These are phyloP conservation scores for Pristis pectinata DNA, from an alignment of 2,797 vertebrate genomes.

Conservation along the genomic window DNA sequence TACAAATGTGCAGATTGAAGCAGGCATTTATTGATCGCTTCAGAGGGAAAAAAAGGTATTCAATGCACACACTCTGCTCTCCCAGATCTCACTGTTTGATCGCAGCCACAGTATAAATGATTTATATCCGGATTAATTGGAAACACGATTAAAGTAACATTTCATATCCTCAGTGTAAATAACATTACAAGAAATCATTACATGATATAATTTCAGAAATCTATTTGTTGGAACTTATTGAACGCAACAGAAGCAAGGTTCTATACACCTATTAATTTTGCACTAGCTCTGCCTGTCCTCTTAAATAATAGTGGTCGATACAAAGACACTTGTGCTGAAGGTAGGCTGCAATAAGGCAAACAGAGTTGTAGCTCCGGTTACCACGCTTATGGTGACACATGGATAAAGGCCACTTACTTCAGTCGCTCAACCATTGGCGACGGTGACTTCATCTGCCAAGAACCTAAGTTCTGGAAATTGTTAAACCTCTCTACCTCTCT, in stretches of 20 bases:
- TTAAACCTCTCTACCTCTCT: neutral
- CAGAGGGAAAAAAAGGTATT: neutral
- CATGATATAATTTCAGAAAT: conserved; percentile 7
- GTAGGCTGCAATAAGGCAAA: neutral
- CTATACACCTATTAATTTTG: neutral
- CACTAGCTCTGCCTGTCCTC: neutral
- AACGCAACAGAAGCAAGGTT: neutral
- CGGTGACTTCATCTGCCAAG: neutral
- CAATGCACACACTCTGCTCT: neutral
- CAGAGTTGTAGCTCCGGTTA: neutral
- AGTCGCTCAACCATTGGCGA: neutral
- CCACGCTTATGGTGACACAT: neutral
- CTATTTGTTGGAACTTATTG: conserved; percentile 30
- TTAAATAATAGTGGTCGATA: conserved; percentile 12
- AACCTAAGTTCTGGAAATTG: neutral
- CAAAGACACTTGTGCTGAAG: neutral
- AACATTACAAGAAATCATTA: conserved; percentile 30
- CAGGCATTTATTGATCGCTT: conserved; percentile 22
- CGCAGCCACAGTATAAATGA: conserved; percentile 23
- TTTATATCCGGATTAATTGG: conserved; percentile 28
- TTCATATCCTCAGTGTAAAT: conserved; percentile 27
- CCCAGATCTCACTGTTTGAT: neutral
- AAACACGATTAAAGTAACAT: conserved; percentile 26
- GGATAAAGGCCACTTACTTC: neutral
- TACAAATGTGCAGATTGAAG: conserved; percentile 15